phyloP scores from a whole-genome alignment of 2,888 invertebrate genomes.

The Asteroscopus sphinx region DNA sequence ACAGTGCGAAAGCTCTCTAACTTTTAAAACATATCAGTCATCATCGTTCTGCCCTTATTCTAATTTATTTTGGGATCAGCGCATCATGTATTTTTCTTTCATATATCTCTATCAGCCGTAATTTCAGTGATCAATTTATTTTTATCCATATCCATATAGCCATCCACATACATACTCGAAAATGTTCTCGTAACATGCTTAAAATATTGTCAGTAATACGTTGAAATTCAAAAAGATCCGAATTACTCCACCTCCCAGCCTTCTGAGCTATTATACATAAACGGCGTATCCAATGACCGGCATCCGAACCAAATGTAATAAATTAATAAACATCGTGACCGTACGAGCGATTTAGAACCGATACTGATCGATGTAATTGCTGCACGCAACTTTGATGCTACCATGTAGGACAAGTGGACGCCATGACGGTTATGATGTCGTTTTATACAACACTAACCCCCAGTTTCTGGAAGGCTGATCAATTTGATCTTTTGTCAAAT shows the following conservation, averaged over 20 bases:
- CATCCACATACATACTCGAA: too few relatives aligned
- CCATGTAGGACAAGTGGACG: constrained; percentile 35
- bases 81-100: too few relatives aligned
- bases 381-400: constrained; percentile 54
- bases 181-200: too few relatives aligned
- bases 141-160: too few relatives aligned
- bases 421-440: background rate
- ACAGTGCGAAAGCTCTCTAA: too few relatives aligned
- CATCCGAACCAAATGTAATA: constrained; percentile 60
- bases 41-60: too few relatives aligned
- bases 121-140: too few relatives aligned
- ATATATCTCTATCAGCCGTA: too few relatives aligned
- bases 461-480: too few relatives aligned
- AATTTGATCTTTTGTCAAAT: too few relatives aligned
- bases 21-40: too few relatives aligned
- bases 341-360: constrained; percentile 49
- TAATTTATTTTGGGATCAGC: too few relatives aligned
- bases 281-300: constrained; percentile 57
- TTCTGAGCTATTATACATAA: constrained; percentile 50
- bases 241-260: constrained; percentile 28
- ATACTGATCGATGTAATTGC: constrained; percentile 58
- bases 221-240: constrained; percentile 22
- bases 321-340: constrained; percentile 60
- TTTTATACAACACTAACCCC: background rate
- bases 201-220: constrained; percentile 12